Base-by-base conservation (phyloP, 2,113 vertebrate genomes). In the Apteryx owenii region DNA sequence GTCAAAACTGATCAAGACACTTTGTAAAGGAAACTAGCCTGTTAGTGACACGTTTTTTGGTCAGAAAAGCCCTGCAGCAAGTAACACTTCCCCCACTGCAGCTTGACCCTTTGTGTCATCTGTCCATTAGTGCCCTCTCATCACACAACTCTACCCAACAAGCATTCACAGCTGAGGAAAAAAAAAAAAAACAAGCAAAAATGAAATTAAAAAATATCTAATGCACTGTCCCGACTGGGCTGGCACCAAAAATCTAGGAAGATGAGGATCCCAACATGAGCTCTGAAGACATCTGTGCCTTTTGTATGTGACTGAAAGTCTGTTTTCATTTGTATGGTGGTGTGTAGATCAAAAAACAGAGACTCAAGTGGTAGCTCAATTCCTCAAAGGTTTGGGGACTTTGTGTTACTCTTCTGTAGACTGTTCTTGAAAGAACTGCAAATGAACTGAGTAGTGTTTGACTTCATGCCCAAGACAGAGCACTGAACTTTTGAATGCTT, bases 211-310 rank as follows among this genome's bases (percentile, higher is more conserved):
- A 58, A 58, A 58, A 58, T 31, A 33, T 58, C 31, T 58, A 58
- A 58, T 58, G 56, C 56, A 58, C 10, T 58, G 29, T 58, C 56
- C 56, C 29, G 33, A 10, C 29, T 14, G 16, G 56, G 31, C 29
- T 33, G 56, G 17, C 29, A 58, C 56, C 56, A 58, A 58, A 48
- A 33, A 9, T 12, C 5, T 46, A 8, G 33, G 44, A 53, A 70
- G 61, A 31, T 5, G 13, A 2, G 0, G 2, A 21, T 54, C 42
- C 21, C 17, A 29, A 6, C 1, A 2, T 33, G 13, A 61, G 6
- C 44, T 81, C 65, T 58, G 70, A 53, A 79, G 73, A 73, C 15
- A 86, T 6, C 22, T 48, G 6, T 2, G 5, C 25, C 46, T 58
- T n/a, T 13, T 9, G 4, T 21, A 31, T 46, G 40, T 31, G 38